phyloP scores from a whole-genome alignment of 2,888 invertebrate genomes.

The Thereva nobilitata region DNA sequence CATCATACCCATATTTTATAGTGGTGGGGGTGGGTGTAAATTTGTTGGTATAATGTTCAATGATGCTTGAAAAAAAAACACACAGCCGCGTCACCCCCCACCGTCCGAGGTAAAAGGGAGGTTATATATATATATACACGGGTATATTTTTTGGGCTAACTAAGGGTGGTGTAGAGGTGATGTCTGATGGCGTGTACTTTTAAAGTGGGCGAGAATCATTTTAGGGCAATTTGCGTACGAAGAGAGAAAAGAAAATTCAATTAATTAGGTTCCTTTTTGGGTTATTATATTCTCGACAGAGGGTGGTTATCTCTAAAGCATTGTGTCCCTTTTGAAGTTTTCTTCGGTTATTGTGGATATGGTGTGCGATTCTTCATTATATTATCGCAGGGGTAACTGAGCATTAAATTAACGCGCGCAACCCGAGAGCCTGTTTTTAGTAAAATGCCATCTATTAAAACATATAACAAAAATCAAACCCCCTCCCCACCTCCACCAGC shows the following conservation, averaged over 20 bases:
- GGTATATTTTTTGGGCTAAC: too few species aligned
- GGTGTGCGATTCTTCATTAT: background rate
- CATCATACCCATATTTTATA: too few species aligned
- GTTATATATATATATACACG: too few species aligned
- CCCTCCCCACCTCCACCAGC: too few species aligned
- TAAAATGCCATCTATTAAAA: too few species aligned
- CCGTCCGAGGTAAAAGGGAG: too few species aligned
- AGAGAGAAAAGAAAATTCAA: constrained; percentile 33
- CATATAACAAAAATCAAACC: too few species aligned
- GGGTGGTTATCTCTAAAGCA: constrained; percentile 3
- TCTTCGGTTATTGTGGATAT: background rate
- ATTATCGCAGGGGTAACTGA: constrained; percentile 8
- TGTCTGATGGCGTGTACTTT: constrained; percentile 4
- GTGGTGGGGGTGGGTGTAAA: too few species aligned
- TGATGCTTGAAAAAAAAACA: constrained; percentile 12
- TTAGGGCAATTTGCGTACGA: constrained; percentile 33
- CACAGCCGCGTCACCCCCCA: background rate
- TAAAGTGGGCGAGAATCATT: constrained; percentile 32
- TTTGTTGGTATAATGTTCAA: too few species aligned
- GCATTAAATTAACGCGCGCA: constrained; percentile 23
- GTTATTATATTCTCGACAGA: background rate
- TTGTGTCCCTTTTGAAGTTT: background rate
- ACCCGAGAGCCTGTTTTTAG: background rate
- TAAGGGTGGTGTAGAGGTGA: background rate
- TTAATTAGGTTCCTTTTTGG: constrained; percentile 23